Evolutionary conservation across 2,797 vertebrate genomes (phyloP).

Genomic region (Picus viridis): DNA sequence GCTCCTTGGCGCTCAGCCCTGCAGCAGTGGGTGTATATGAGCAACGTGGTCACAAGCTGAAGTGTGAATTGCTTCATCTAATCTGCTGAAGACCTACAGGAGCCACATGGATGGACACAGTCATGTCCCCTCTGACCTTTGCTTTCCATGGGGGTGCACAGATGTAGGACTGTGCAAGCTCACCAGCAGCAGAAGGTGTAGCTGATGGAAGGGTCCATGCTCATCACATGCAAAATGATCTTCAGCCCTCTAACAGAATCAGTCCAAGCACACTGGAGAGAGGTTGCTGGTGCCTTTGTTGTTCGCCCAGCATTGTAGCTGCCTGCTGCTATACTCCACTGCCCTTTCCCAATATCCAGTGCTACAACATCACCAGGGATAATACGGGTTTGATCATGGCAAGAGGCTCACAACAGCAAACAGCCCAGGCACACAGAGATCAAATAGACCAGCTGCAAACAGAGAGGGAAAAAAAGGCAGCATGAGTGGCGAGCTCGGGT

Average conservation of each 20-base stretch:
- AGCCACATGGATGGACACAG: background rate
- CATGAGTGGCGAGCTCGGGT: constrained; percentile 14
- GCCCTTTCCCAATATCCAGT: background rate
- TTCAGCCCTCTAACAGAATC: background rate
- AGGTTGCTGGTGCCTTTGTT: background rate
- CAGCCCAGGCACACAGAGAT: constrained; percentile 66
- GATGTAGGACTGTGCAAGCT: background rate
- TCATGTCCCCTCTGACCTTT: background rate
- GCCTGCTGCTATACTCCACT: constrained; percentile 32
- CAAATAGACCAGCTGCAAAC: constrained; percentile 70
- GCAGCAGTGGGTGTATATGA: fast-evolving
- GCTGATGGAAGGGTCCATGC: background rate
- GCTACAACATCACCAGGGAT: constrained; percentile 4
- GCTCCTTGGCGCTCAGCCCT: background rate
- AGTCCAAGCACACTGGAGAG: background rate
- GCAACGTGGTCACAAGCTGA: background rate
- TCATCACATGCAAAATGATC: background rate
- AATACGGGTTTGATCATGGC: constrained; percentile 68
- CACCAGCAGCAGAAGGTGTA: background rate
- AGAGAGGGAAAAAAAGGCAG: background rate
- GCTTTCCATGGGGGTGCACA: background rate
- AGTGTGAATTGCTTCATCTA: background rate
- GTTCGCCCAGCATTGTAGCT: constrained; percentile 7
- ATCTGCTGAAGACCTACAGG: background rate
- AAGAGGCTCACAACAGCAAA: constrained; percentile 29